These are phyloP conservation scores for Homarus gammarus DNA, from an alignment of 2,888 invertebrate species.

Conservation along the genomic window DNA sequence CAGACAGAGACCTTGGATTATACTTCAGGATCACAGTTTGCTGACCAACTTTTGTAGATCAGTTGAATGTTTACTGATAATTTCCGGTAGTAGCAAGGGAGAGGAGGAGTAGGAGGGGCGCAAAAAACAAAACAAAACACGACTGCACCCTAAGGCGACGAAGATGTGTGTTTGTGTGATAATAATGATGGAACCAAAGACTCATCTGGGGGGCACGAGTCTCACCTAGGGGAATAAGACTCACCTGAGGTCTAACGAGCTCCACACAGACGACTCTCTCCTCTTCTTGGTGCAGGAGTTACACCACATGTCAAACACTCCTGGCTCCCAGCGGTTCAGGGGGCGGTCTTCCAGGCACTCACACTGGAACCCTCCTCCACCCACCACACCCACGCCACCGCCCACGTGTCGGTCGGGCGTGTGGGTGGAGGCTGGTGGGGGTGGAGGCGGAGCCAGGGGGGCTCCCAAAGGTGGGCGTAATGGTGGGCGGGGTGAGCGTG, in stretches of 20 bases:
- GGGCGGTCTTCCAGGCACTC: conserved; percentile 60
- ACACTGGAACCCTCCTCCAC: conserved; percentile 62
- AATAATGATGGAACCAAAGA: conserved; percentile 3
- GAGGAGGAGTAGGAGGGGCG: too few species aligned
- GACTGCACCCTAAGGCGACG: too few species aligned
- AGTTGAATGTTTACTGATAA: too few species aligned
- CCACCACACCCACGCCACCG: conserved; percentile 35
- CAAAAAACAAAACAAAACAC: too few species aligned
- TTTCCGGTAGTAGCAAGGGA: too few species aligned
- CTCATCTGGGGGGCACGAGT: not conserved
- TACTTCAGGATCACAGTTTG: too few species aligned
- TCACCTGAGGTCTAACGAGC: conserved; percentile 65
- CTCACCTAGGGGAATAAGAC: not conserved
- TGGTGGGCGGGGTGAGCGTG: conserved; percentile 72
- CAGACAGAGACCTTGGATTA: too few species aligned
- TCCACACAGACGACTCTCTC: conserved; percentile 60
- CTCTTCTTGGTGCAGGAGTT: conserved; percentile 65
- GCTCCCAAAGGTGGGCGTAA: conserved; percentile 51
- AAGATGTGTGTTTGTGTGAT: too few species aligned
- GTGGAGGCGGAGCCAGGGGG: conserved; percentile 68
- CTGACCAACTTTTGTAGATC: too few species aligned
- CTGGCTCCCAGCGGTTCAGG: conserved; percentile 62
- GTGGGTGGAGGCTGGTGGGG: conserved; percentile 60
- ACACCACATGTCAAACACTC: conserved; percentile 75
- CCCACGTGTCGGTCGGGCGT: conserved; percentile 51